Evolutionary conservation across 2,888 invertebrate species (phyloP).

Genomic region (Coremacera marginata): DNA sequence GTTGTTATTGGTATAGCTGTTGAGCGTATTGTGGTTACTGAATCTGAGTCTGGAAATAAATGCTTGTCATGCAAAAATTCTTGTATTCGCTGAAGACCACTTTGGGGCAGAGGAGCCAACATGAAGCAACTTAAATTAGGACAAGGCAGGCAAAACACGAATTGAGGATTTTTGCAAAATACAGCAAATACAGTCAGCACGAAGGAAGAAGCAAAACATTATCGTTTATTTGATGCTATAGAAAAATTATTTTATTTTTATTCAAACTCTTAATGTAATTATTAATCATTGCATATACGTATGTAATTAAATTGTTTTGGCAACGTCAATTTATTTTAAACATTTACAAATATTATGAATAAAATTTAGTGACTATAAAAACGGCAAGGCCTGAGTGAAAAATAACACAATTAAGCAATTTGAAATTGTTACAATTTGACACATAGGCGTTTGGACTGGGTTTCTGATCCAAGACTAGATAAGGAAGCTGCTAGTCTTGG

Average conservation of each 20-base stretch:
- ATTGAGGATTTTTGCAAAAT: constrained; percentile 41
- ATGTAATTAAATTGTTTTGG: neutral
- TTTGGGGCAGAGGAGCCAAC: constrained; percentile 55
- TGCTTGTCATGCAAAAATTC: constrained; percentile 35
- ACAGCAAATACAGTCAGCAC: constrained; percentile 14
- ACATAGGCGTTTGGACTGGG: no score
- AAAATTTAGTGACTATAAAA: no score
- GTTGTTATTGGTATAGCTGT: neutral
- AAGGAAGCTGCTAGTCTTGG: no score
- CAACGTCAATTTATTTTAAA: no score
- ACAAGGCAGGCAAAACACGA: constrained; percentile 39
- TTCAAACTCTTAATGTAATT: neutral
- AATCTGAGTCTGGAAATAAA: constrained; percentile 24
- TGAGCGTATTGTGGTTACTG: constrained; percentile 9
- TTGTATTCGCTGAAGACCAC: constrained; percentile 25
- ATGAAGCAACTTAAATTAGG: constrained; percentile 40
- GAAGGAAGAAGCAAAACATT: neutral
- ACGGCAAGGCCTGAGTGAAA: no score
- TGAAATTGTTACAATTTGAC: no score
- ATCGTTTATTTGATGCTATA: neutral
- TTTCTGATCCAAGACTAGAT: no score
- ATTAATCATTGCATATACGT: neutral
- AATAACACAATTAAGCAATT: no score
- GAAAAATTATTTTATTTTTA: neutral
- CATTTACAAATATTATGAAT: no score